Evolutionary conservation across 1,140 invertebrate species (phyloP).

Genomic region (Himalopsyche phryganea): DNA sequence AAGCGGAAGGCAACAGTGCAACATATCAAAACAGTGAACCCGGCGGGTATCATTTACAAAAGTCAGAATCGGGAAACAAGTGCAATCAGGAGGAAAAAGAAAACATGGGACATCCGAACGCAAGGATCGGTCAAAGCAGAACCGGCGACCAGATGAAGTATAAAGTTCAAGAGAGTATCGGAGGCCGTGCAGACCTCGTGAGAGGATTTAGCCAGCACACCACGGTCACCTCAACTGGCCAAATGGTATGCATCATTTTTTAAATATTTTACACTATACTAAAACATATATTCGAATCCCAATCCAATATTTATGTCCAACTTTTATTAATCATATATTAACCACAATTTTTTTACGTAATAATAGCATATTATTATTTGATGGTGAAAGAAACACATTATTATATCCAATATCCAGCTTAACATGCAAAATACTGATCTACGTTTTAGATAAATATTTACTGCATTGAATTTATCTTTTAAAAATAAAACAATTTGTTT

Average conservation of each 20-base stretch:
- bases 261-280: no score
- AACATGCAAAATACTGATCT: no score
- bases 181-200: conserved; percentile 39
- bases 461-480: no score
- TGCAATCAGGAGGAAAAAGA: conserved; percentile 53
- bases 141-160: conserved; percentile 24
- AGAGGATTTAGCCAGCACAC: conserved; percentile 39
- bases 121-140: not conserved
- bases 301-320: no score
- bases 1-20: conserved; percentile 49
- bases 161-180: conserved; percentile 16
- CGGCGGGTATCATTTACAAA: conserved; percentile 51
- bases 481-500: no score
- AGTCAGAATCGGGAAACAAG: conserved; percentile 50
- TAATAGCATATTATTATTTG: no score
- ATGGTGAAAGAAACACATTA: no score
- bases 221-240: conserved; percentile 40
- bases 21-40: conserved; percentile 37
- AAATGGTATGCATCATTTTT: conserved; percentile 28
- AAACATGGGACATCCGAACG: conserved; percentile 46
- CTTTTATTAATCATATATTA: no score
- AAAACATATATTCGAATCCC: no score
- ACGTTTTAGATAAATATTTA: no score
- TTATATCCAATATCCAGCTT: no score
- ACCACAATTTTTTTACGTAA: no score